Conservation (phyloP, 2,113 vertebrate genomes). For the Sander vitreus region DNA sequence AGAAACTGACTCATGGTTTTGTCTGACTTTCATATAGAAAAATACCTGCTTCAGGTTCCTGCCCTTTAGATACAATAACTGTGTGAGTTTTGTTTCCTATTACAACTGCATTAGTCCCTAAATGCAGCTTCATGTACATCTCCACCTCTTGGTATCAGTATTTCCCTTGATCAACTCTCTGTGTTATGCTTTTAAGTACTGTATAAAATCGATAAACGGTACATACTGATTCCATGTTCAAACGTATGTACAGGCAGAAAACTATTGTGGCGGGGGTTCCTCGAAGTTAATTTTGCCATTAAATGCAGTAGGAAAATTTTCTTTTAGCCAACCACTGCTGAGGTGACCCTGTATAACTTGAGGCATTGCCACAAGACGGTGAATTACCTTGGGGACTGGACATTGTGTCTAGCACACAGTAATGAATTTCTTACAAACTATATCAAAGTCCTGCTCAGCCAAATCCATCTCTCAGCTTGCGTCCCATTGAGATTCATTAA, state of each 20-base stretch:
- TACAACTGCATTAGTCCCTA: neutral
- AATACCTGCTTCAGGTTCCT: neutral
- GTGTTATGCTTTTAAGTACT: conserved; percentile 33
- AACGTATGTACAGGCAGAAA: conserved; percentile 50
- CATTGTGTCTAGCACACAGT: conserved; percentile 63
- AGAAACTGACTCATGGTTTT: neutral
- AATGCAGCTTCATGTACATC: conserved; percentile 15
- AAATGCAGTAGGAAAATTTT: conserved; percentile 36
- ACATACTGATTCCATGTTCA: conserved; percentile 43
- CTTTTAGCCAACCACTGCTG: conserved; percentile 36
- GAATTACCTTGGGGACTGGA: conserved; percentile 62
- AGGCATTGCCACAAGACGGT: conserved; percentile 47
- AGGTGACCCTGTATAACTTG: conserved; percentile 57
- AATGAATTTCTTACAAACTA: conserved; percentile 67
- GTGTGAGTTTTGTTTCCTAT: neutral
- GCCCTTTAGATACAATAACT: neutral
- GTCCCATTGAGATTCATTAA: conserved; percentile 68
- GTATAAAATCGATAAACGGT: conserved; percentile 38
- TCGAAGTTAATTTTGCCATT: conserved; percentile 59
- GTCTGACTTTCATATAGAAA: neutral
- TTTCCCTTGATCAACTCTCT: conserved; percentile 27
- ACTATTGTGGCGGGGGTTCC: conserved; percentile 40
- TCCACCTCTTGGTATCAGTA: conserved; percentile 14
- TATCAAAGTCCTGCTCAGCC: conserved; percentile 69
- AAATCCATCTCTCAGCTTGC: conserved; percentile 54